These are phyloP conservation scores for Drosophila monieri DNA, from an alignment of 2,888 invertebrate genomes.

Conservation along the genomic window DNA sequence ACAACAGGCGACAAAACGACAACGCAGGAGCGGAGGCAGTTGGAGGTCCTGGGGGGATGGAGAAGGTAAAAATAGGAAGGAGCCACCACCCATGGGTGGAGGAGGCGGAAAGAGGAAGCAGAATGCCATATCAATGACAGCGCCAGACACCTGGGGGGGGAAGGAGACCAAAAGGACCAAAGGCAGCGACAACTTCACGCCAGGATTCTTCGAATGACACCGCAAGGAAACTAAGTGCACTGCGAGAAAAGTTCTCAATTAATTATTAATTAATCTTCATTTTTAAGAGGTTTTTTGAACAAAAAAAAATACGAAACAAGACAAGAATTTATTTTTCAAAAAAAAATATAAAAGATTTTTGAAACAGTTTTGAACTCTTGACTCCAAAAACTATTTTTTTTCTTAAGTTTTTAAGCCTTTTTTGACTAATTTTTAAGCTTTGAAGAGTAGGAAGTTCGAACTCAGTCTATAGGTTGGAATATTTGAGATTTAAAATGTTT, in stretches of 20 bases:
- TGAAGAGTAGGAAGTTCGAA: too few species aligned
- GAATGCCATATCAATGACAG: slow-evolving; percentile 68
- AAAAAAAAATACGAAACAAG: too few species aligned
- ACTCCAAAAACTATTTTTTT: too few species aligned
- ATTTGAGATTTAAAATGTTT: too few species aligned
- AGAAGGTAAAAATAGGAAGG: neutral
- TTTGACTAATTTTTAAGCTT: too few species aligned
- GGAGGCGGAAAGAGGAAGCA: slow-evolving; percentile 8
- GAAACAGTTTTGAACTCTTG: too few species aligned
- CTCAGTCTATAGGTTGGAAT: too few species aligned
- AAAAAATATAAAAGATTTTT: too few species aligned
- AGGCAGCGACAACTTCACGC: slow-evolving; percentile 15
- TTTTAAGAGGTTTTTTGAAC: neutral
- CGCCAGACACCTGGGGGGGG: slow-evolving; percentile 32
- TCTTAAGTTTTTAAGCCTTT: too few species aligned
- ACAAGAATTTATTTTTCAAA: too few species aligned
- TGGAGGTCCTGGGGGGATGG: neutral
- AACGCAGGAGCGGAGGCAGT: slow-evolving; percentile 2
- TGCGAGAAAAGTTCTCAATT: neutral
- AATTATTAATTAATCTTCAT: neutral
- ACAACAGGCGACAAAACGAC: slow-evolving; percentile 67
- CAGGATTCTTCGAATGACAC: slow-evolving; percentile 27
- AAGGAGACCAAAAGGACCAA: neutral
- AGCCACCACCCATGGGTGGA: slow-evolving; percentile 6
- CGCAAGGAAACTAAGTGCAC: slow-evolving; percentile 7